Percentiles rank a stretch among this genome's conserved stretches.
These are phyloP conservation scores for Agrochola lychnidis DNA, from an alignment of 2,888 invertebrate genomes.

Conservation along the genomic window DNA sequence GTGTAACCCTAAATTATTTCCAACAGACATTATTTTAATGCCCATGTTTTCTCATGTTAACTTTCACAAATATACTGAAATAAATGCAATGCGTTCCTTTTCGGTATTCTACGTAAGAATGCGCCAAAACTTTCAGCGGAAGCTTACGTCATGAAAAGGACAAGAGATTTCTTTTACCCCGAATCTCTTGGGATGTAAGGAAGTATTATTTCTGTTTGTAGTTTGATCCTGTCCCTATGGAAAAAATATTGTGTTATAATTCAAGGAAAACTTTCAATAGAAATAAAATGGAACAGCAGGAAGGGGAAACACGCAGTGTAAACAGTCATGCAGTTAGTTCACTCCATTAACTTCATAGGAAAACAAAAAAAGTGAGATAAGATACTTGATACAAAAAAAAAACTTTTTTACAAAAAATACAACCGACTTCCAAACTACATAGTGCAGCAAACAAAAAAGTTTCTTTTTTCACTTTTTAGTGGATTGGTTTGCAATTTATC, in stretches of 20 bases:
- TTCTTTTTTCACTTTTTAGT: no score
- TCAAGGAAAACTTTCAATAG: neutral
- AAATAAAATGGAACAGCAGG: neutral
- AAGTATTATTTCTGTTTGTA: conserved; percentile 40
- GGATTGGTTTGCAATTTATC: no score
- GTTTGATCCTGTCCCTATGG: conserved; percentile 22
- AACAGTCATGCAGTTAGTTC: conserved; percentile 19
- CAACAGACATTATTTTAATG: neutral
- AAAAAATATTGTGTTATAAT: conserved; percentile 34
- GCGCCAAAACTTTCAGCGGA: conserved; percentile 14
- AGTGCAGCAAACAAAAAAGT: no score
- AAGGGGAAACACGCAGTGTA: neutral
- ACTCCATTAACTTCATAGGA: conserved; percentile 28
- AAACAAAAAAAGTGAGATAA: conserved; percentile 32
- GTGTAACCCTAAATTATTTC: neutral
- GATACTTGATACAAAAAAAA: conserved; percentile 37
- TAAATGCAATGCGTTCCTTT: neutral
- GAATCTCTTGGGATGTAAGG: conserved; percentile 15
- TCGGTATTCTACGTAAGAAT: neutral
- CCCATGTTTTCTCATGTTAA: neutral
- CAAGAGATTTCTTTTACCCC: conserved; percentile 14
- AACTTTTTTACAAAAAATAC: no score
- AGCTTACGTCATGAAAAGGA: conserved; percentile 27
- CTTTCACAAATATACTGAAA: neutral
- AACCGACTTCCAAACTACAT: no score